Percentiles rank a stretch among this genome's conserved stretches.
phyloP scores from a whole-genome alignment of 2,113 vertebrate genomes.

The Protobothrops mucrosquamatus region DNA sequence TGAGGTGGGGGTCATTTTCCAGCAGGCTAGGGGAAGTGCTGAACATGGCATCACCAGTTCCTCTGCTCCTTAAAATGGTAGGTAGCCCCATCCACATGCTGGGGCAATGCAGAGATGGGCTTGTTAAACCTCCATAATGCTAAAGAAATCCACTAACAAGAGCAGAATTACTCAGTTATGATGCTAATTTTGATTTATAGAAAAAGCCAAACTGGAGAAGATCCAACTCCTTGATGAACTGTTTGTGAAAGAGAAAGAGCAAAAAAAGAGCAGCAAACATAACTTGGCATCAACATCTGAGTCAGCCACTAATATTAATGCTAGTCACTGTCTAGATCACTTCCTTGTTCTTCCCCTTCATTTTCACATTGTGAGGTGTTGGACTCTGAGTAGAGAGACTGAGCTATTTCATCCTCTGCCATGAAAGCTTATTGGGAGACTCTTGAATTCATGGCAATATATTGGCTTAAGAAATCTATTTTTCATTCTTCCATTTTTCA shows the following conservation, averaged over 20 bases:
- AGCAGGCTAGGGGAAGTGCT: not conserved
- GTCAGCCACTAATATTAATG: not conserved
- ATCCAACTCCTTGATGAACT: not conserved
- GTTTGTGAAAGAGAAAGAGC: not conserved
- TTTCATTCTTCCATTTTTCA: conserved; percentile 1
- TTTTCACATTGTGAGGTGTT: not conserved
- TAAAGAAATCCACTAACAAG: not conserved
- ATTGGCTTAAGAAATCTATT: not conserved
- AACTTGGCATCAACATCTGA: not conserved
- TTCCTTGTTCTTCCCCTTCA: not conserved
- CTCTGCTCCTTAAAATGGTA: not conserved
- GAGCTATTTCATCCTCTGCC: not conserved
- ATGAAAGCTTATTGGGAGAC: not conserved
- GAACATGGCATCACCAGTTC: not conserved
- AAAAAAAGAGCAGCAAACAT: not conserved
- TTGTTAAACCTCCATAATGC: not conserved
- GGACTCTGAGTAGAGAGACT: not conserved
- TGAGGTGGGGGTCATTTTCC: not conserved
- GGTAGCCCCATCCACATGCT: not conserved
- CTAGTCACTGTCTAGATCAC: not conserved
- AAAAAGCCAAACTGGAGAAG: not conserved
- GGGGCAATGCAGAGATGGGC: not conserved
- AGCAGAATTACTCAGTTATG: not conserved
- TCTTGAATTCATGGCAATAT: not conserved
- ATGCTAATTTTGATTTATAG: not conserved